Conservation (phyloP, 2,797 vertebrate species). For the Odontamblyopus rebecca region DNA sequence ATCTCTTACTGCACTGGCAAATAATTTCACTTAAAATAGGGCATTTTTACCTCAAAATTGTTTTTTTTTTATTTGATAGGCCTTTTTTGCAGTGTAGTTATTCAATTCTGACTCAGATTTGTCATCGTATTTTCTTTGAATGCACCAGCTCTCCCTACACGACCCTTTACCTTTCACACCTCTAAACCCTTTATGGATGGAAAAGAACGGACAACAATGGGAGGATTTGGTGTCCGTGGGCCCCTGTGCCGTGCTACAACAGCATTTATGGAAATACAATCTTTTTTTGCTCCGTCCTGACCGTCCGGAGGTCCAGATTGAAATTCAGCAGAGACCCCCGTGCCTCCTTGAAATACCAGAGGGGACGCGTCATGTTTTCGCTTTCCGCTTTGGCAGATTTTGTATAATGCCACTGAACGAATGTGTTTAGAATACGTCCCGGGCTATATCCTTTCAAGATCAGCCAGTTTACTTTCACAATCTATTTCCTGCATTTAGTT, state of each 20-base stretch:
- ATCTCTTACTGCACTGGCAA: no score
- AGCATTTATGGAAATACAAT: constrained; percentile 75
- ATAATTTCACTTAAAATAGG: no score
- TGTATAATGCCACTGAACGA: constrained; percentile 28
- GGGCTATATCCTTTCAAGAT: constrained; percentile 41
- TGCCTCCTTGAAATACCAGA: constrained; percentile 44
- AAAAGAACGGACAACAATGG: constrained; percentile 40
- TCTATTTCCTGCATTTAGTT: constrained; percentile 5
- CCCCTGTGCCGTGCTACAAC: constrained; percentile 59
- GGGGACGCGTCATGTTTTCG: constrained; percentile 24
- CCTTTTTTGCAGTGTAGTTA: no score
- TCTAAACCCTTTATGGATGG: constrained; percentile 22
- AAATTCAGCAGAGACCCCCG: constrained; percentile 59
- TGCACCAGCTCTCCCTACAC: constrained; percentile 11
- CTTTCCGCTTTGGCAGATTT: constrained; percentile 31
- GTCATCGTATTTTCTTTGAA: background rate
- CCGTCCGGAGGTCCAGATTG: constrained; percentile 59
- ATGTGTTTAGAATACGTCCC: constrained; percentile 17
- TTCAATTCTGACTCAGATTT: background rate
- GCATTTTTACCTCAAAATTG: no score
- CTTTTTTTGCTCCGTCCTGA: constrained; percentile 56
- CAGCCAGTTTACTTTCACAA: constrained; percentile 33
- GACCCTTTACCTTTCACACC: background rate
- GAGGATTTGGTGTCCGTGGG: constrained; percentile 45
- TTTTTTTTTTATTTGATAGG: no score